Evolutionary conservation across 2,888 invertebrate genomes (phyloP).

Genomic region (Erebia epiphron): DNA sequence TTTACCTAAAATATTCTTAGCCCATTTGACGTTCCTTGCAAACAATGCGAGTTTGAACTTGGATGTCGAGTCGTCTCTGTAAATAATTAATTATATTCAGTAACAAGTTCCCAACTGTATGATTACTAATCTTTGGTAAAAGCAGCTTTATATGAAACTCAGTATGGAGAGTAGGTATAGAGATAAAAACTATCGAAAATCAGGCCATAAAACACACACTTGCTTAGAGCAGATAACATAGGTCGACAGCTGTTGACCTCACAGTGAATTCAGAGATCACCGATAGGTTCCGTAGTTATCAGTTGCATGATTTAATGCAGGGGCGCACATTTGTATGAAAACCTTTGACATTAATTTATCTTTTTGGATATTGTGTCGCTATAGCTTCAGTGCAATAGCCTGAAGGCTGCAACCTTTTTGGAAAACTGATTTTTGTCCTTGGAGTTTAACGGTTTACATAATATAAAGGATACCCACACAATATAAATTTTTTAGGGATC

Average conservation of each 20-base stretch:
- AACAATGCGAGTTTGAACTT: no score
- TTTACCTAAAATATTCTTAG: no score
- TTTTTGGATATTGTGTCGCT: no score
- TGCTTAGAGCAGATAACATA: conserved; percentile 53
- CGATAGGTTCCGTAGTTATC: not conserved
- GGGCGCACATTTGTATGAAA: not conserved
- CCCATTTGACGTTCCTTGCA: no score
- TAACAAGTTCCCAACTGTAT: not conserved
- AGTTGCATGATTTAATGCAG: not conserved
- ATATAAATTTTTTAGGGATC: no score
- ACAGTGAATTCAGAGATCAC: conserved; percentile 9
- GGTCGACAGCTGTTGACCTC: conserved; percentile 49
- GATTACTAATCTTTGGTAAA: not conserved
- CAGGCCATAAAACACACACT: conserved; percentile 61
- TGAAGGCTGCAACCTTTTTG: no score
- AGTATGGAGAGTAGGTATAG: conserved; percentile 38
- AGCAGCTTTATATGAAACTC: conserved; percentile 4
- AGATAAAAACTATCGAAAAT: conserved; percentile 60
- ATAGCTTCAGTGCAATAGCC: no score
- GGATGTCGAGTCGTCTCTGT: no score
- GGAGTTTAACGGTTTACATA: no score
- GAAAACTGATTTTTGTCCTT: no score
- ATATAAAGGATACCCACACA: no score
- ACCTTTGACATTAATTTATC: not conserved
- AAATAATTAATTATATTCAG: not conserved